A percentile compares a stretch with the other conserved stretches of the same genome.
These are phyloP conservation scores for Notocelia uddmanniana DNA, from an alignment of 2,888 invertebrate species.

Conservation along the genomic window DNA sequence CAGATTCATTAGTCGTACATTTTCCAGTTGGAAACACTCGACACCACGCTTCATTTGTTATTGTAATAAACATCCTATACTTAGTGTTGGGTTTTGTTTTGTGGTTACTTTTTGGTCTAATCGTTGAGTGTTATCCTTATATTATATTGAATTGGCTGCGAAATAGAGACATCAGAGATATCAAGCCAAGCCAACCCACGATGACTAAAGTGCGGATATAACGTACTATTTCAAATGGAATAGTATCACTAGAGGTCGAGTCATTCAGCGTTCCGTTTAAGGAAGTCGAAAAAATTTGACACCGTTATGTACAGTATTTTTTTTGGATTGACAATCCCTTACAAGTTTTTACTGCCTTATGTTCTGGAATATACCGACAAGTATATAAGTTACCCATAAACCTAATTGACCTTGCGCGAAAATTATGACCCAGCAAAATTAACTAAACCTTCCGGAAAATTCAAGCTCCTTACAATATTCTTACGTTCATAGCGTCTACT, in stretches of 20 bases:
- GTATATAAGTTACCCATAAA: background rate
- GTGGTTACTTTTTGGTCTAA: background rate
- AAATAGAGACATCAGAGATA: conserved; percentile 30
- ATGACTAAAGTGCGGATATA: conserved; percentile 36
- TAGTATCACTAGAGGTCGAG: conserved; percentile 21
- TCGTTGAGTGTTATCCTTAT: background rate
- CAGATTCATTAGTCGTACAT: conserved; percentile 7
- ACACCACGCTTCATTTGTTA: conserved; percentile 16
- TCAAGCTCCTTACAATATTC: background rate
- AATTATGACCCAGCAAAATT: background rate
- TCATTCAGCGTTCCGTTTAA: conserved; percentile 15
- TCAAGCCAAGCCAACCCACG: conserved; percentile 28
- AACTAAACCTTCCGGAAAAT: background rate
- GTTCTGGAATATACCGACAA: background rate
- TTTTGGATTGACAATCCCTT: background rate
- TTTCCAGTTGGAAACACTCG: conserved; percentile 3
- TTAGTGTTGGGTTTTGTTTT: background rate
- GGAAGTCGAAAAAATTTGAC: conserved; percentile 7
- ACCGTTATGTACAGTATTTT: conserved; percentile 7
- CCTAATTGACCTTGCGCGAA: background rate
- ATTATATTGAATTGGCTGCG: conserved; percentile 22
- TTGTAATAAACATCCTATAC: conserved; percentile 3
- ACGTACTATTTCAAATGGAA: conserved; percentile 19
- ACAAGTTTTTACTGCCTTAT: background rate
- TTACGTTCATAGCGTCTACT: background rate